A percentile compares a stretch with the other conserved stretches of the same genome.
phyloP scores from a whole-genome alignment of 2,888 invertebrate genomes.

The Myopa tessellatipennis region DNA sequence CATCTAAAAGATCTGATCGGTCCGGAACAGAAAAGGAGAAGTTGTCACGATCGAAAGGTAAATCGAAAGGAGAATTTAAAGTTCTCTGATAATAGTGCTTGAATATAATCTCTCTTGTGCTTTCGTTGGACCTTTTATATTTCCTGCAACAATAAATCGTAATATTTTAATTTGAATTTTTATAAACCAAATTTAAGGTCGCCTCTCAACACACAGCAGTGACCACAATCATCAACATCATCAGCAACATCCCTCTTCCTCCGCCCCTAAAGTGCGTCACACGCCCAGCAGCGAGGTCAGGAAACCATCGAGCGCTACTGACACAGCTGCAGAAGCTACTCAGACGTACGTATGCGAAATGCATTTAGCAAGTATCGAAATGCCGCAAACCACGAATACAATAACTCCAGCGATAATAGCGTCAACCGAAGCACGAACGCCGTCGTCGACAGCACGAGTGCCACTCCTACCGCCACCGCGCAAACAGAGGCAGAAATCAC shows the following conservation, averaged over 20 bases:
- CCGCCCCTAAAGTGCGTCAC: slow-evolving; percentile 43
- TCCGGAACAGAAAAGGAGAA: slow-evolving; percentile 50
- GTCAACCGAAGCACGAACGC: slow-evolving; percentile 30
- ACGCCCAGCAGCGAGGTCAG: slow-evolving; percentile 46
- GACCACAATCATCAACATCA: slow-evolving; percentile 38
- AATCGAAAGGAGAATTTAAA: neutral
- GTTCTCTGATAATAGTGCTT: no score
- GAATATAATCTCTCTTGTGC: no score
- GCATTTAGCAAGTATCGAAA: slow-evolving; percentile 56
- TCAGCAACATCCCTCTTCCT: slow-evolving; percentile 31
- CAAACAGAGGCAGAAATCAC: slow-evolving; percentile 63
- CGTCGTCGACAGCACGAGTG: slow-evolving; percentile 40
- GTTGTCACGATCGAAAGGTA: slow-evolving; percentile 54
- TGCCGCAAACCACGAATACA: slow-evolving; percentile 28
- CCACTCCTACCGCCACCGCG: slow-evolving; percentile 62
- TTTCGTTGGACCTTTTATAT: no score
- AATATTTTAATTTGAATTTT: no score
- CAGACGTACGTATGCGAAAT: slow-evolving; percentile 68
- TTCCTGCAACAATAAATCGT: no score
- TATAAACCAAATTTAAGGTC: slow-evolving; percentile 52
- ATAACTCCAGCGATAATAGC: slow-evolving; percentile 29
- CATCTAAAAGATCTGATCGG: slow-evolving; percentile 50
- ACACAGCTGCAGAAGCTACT: slow-evolving; percentile 48
- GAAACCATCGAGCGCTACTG: slow-evolving; percentile 42
- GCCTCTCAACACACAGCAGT: slow-evolving; percentile 55